Conservation (phyloP, 1,140 invertebrate species). For the Elymnias hypermnestra region DNA sequence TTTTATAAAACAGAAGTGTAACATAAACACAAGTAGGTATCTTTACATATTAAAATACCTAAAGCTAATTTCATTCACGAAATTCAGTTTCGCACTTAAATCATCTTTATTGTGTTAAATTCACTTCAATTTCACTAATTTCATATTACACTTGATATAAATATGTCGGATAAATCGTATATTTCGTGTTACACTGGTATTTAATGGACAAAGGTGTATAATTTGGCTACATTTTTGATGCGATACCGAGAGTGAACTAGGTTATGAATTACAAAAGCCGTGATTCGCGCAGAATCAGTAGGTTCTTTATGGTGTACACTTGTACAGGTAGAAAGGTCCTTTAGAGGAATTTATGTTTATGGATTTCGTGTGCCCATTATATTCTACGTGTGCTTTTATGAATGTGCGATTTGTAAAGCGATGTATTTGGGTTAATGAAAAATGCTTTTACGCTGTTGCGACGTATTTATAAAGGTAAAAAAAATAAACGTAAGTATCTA, state of each 20-base stretch:
- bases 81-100: conserved; percentile 2
- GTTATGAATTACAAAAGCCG: conserved; percentile 52
- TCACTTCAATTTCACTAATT: not conserved
- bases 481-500: no score
- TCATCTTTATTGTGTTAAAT: not conserved
- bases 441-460: no score
- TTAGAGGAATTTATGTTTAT: conserved; percentile 17
- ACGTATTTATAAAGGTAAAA: no score
- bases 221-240: conserved; percentile 22
- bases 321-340: conserved; percentile 47
- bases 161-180: not conserved
- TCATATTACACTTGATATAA: conserved; percentile 1
- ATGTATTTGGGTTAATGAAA: not conserved
- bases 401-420: not conserved
- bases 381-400: not conserved
- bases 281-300: conserved; percentile 52
- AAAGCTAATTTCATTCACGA: not conserved
- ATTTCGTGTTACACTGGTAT: not conserved
- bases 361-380: conserved; percentile 3
- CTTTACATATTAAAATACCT: not conserved
- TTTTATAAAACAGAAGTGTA: not conserved
- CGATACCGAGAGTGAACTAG: conserved; percentile 30
- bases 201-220: not conserved
- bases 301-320: conserved; percentile 29
- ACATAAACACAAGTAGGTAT: not conserved